Conservation (phyloP, 2,113 vertebrate genomes). For the Nettapus auritus region DNA sequence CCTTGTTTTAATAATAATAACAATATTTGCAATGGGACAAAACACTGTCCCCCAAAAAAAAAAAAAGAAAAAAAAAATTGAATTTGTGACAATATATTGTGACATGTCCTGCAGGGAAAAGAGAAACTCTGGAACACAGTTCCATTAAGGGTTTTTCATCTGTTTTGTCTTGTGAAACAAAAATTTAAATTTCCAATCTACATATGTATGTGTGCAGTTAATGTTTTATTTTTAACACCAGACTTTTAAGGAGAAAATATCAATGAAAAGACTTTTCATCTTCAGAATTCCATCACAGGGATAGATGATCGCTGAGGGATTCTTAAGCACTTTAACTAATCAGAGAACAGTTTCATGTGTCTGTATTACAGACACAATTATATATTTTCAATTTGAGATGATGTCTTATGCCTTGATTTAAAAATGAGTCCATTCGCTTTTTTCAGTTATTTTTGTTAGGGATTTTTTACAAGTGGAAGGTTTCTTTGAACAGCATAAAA, state of each 20-base stretch:
- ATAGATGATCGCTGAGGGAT: neutral
- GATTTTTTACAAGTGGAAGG: neutral
- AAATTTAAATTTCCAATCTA: neutral
- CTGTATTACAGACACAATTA: neutral
- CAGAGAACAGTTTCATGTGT: neutral
- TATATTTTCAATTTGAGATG: neutral
- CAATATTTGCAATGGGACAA: neutral
- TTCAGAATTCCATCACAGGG: neutral
- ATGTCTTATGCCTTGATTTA: neutral
- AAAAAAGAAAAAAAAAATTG: neutral
- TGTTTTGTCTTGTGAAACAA: neutral
- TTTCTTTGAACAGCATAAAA: neutral
- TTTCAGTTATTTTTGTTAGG: neutral
- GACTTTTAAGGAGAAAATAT: neutral
- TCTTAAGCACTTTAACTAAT: neutral
- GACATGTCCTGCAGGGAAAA: neutral
- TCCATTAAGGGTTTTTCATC: neutral
- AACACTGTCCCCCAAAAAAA: neutral
- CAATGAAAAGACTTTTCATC: neutral
- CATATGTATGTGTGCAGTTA: neutral
- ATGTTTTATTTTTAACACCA: neutral
- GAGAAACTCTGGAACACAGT: neutral
- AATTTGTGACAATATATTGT: neutral
- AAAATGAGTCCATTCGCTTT: neutral
- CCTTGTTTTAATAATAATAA: neutral